Evolutionary conservation across 2,113 vertebrate species (phyloP).

Genomic region (Catharus bicknelli): DNA sequence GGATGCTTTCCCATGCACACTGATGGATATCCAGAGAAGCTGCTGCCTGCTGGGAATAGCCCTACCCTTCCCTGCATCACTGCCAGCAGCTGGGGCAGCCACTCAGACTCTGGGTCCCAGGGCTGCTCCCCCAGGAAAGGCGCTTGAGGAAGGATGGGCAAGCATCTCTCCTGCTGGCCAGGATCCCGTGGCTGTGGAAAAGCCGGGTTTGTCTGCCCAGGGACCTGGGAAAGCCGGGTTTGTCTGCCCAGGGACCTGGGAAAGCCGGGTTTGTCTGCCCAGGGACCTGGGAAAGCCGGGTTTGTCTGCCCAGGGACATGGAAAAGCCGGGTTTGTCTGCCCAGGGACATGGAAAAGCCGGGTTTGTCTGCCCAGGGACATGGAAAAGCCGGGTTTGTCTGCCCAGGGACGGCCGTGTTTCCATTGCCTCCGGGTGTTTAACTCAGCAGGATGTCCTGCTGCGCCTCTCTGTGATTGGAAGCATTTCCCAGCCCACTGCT

Average conservation of each 20-base stretch:
- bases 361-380: too few relatives aligned
- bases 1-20: neutral
- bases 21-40: neutral
- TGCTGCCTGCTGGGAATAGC: neutral
- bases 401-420: neutral
- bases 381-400: too few relatives aligned
- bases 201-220: neutral
- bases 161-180: neutral
- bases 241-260: neutral
- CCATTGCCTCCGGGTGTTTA: neutral
- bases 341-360: neutral
- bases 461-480: neutral
- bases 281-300: too few relatives aligned
- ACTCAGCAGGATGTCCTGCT: neutral
- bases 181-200: neutral
- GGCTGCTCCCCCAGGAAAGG: rapidly evolving
- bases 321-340: too few relatives aligned
- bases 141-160: neutral
- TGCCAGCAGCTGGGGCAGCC: neutral
- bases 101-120: neutral
- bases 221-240: neutral
- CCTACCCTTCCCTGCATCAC: neutral
- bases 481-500: neutral
- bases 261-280: too few relatives aligned
- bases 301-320: neutral